Evolutionary conservation across 1,140 invertebrate genomes (phyloP).

Genomic region (Drosophila insularis): DNA sequence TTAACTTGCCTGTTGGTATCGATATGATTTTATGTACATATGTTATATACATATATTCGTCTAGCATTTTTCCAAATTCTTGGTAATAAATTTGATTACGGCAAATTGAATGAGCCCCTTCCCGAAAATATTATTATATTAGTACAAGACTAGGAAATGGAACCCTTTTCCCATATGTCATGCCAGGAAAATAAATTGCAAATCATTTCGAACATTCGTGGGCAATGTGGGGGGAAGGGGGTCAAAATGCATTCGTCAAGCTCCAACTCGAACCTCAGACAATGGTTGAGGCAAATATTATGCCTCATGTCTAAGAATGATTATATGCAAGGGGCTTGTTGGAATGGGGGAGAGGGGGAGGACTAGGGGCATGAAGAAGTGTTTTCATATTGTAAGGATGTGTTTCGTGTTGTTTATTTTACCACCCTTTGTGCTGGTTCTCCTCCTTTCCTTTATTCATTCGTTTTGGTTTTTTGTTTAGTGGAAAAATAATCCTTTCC

Average conservation of each 20-base stretch:
- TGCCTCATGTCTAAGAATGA: conserved; percentile 3
- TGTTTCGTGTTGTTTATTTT: conserved; percentile 29
- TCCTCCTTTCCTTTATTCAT: conserved; percentile 1
- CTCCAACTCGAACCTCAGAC: neutral
- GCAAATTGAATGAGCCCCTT: neutral
- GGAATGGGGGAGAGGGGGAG: too few species aligned
- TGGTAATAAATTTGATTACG: too few species aligned
- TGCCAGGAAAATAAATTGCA: neutral
- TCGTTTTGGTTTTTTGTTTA: conserved; percentile 25
- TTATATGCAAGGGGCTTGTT: neutral
- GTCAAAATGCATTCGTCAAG: neutral
- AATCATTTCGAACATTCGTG: neutral
- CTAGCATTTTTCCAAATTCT: neutral
- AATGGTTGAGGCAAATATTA: conserved; percentile 3
- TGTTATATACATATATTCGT: too few species aligned
- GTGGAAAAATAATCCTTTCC: conserved; percentile 69
- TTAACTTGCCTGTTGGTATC: too few species aligned
- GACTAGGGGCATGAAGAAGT: neutral
- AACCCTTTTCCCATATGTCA: neutral
- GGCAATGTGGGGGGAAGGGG: too few species aligned
- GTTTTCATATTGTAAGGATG: conserved; percentile 1
- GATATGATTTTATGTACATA: too few species aligned
- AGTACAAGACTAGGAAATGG: neutral
- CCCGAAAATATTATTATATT: neutral
- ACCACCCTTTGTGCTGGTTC: neutral